phyloP scores from a whole-genome alignment of 2,113 vertebrate species.

The Rhodinocichla rosea region DNA sequence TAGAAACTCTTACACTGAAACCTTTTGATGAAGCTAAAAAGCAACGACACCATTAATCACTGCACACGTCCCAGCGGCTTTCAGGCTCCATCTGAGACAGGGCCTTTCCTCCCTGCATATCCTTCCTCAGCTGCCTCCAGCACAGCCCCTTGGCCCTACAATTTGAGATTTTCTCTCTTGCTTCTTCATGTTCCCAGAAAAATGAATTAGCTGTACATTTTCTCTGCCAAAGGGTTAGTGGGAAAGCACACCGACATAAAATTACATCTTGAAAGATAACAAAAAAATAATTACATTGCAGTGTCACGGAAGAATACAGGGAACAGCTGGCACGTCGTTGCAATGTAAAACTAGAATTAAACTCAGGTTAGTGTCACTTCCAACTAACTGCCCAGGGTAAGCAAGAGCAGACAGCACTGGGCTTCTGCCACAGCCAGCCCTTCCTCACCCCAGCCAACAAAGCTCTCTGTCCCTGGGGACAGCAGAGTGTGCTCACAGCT shows the following conservation, averaged over 20 bases:
- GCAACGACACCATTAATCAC: constrained; percentile 54
- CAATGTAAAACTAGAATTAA: constrained; percentile 69
- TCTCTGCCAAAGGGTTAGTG: neutral
- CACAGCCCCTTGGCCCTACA: neutral
- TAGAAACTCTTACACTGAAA: constrained; percentile 61
- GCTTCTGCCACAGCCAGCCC: neutral
- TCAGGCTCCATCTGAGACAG: neutral
- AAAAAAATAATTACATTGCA: constrained; percentile 55
- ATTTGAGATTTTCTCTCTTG: neutral
- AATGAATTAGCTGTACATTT: neutral
- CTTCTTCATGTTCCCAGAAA: neutral
- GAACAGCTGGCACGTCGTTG: constrained; percentile 65
- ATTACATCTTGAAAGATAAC: constrained; percentile 53
- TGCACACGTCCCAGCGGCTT: neutral
- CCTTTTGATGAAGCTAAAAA: constrained; percentile 65
- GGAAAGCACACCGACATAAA: constrained; percentile 14
- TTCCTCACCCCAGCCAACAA: neutral
- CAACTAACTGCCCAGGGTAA: constrained; percentile 58
- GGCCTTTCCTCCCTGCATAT: neutral
- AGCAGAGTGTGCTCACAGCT: neutral
- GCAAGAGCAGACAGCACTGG: neutral
- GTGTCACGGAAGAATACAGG: constrained; percentile 32
- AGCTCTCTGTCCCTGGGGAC: neutral
- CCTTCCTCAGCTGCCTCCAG: neutral
- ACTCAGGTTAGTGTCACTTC: constrained; percentile 66